Conservation (phyloP, 1,140 invertebrate genomes). For the Argopecten irradians region DNA sequence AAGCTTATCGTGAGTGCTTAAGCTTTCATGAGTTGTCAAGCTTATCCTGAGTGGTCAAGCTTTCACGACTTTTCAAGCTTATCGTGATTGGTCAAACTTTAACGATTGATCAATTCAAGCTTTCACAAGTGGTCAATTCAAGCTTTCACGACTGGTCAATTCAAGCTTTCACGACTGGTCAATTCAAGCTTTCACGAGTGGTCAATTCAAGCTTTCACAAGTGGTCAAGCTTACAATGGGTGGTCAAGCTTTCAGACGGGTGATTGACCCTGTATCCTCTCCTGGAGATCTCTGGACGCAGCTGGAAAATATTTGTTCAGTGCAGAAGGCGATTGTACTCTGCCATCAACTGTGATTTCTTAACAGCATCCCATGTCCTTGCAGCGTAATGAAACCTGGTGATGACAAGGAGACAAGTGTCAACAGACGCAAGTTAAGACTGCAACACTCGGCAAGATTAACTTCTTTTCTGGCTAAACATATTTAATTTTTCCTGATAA, state of each 20-base stretch:
- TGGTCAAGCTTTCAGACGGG: not conserved
- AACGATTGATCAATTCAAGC: too few species aligned
- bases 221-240: not conserved
- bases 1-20: not conserved
- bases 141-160: not conserved
- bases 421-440: not conserved
- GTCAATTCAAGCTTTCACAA: too few species aligned
- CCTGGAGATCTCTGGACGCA: not conserved
- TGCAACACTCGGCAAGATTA: not conserved
- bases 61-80: too few species aligned
- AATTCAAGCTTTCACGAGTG: too few species aligned
- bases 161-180: too few species aligned
- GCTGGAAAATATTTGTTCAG: slow-evolving; percentile 64
- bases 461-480: not conserved
- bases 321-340: slow-evolving; percentile 89
- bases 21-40: not conserved
- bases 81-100: too few species aligned
- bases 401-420: too few species aligned
- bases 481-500: not conserved
- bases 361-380: slow-evolving; percentile 89
- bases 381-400: slow-evolving; percentile 86
- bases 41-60: not conserved
- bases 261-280: not conserved
- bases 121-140: not conserved
- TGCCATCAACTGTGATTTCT: slow-evolving; percentile 88